Conservation (phyloP, 2,888 invertebrate genomes). For the Xanthorhoe spadicearia region DNA sequence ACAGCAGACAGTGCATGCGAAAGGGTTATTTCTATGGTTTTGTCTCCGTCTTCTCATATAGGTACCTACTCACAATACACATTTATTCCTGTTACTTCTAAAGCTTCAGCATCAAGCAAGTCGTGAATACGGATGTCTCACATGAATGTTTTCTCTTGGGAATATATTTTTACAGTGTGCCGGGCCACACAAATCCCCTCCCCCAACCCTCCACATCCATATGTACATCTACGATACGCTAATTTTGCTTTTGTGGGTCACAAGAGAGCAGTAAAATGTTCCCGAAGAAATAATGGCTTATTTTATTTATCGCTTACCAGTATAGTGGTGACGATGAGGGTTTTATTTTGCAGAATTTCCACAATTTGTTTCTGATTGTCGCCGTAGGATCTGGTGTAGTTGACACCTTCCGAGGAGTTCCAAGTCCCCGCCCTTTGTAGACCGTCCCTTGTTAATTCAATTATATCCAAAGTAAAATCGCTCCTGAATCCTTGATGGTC, state of each 20-base stretch:
- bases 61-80: slow-evolving; percentile 36
- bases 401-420: slow-evolving; percentile 95
- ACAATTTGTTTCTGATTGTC: slow-evolving; percentile 95
- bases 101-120: slow-evolving; percentile 46
- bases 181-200: slow-evolving; percentile 57
- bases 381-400: slow-evolving; percentile 93
- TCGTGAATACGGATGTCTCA: slow-evolving; percentile 56
- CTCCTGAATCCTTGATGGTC: slow-evolving; percentile 97
- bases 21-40: slow-evolving; percentile 47
- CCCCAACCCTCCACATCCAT: slow-evolving; percentile 53
- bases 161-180: slow-evolving; percentile 59
- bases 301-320: slow-evolving; percentile 87
- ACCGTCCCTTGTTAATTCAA: slow-evolving; percentile 94
- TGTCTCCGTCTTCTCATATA: slow-evolving; percentile 41
- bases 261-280: slow-evolving; percentile 62
- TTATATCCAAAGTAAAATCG: slow-evolving; percentile 95
- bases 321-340: slow-evolving; percentile 95
- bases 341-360: slow-evolving; percentile 95
- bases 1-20: not conserved
- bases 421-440: slow-evolving; percentile 94
- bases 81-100: slow-evolving; percentile 37
- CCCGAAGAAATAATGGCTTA: slow-evolving; percentile 55
- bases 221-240: slow-evolving; percentile 58
- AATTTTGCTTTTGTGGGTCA: slow-evolving; percentile 66
- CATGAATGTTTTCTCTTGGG: slow-evolving; percentile 54